Conservation (phyloP, 2,797 vertebrate genomes). For the Clarias pachynema region DNA sequence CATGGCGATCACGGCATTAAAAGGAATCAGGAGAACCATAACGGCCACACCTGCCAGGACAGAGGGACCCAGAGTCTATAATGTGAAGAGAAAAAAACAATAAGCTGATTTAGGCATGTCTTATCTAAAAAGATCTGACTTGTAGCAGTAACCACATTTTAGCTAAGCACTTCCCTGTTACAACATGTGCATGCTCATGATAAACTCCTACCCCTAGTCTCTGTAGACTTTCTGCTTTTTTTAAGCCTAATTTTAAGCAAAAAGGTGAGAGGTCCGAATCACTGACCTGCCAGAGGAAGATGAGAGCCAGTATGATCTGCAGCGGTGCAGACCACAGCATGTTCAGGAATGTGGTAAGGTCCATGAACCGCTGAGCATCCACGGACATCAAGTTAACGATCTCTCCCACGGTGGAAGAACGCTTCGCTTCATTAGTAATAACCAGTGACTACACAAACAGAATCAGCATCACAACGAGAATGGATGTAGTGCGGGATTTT, state of each 20-base stretch:
- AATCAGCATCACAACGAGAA: not conserved
- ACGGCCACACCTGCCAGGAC: slow-evolving; percentile 92
- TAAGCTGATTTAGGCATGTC: not conserved
- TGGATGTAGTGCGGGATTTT: not conserved
- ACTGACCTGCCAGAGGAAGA: slow-evolving; percentile 92
- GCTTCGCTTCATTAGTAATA: slow-evolving; percentile 91
- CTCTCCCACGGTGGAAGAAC: slow-evolving; percentile 89
- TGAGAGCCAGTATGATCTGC: slow-evolving; percentile 89
- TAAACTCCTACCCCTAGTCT: not conserved
- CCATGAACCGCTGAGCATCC: slow-evolving; percentile 93
- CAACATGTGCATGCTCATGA: not conserved
- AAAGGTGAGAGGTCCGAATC: not conserved
- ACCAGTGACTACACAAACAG: slow-evolving; percentile 79
- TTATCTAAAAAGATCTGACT: not conserved
- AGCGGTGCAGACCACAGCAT: slow-evolving; percentile 95
- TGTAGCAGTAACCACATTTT: not conserved
- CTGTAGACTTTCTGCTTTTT: not conserved
- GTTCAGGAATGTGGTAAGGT: slow-evolving; percentile 87
- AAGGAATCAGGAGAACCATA: slow-evolving; percentile 91
- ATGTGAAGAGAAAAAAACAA: slow-evolving; percentile 35
- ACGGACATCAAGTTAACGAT: slow-evolving; percentile 97
- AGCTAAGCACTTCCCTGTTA: not conserved
- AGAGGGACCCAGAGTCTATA: slow-evolving; percentile 86
- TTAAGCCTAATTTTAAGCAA: not conserved
- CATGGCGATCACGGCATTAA: slow-evolving; percentile 88